These are phyloP conservation scores for Drosophila kanekoi DNA, from an alignment of 2,888 invertebrate species.

Conservation along the genomic window DNA sequence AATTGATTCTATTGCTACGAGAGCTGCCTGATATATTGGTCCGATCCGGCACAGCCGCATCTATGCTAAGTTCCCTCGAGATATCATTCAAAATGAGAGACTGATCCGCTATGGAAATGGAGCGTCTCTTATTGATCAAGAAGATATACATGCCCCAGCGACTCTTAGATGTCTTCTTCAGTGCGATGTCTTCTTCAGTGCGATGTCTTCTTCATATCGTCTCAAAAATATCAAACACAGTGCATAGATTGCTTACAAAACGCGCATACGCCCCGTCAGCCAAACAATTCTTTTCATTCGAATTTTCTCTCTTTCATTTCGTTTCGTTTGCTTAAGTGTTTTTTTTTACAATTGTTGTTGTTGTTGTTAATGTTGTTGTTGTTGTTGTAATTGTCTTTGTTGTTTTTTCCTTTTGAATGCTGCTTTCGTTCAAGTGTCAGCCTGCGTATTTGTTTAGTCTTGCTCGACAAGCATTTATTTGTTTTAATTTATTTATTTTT, in stretches of 20 bases:
- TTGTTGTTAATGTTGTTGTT: conserved; percentile 6
- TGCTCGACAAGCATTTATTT: conserved; percentile 44
- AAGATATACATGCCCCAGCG: neutral
- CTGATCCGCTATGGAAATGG: too few species aligned
- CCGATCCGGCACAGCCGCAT: too few species aligned
- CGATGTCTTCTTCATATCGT: neutral
- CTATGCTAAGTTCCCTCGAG: too few species aligned
- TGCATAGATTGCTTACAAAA: conserved; percentile 16
- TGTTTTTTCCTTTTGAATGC: conserved; percentile 36
- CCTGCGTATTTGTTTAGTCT: conserved; percentile 55
- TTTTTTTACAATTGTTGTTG: conserved; percentile 20
- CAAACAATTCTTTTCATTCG: conserved; percentile 41
- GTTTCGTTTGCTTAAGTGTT: conserved; percentile 73
- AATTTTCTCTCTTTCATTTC: conserved; percentile 37
- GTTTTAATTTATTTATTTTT: conserved; percentile 14
- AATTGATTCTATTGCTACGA: too few species aligned
- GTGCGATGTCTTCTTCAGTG: neutral
- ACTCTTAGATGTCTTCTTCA: too few species aligned
- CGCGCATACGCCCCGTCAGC: conserved; percentile 61
- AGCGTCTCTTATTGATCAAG: neutral
- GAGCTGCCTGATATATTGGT: too few species aligned
- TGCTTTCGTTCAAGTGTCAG: conserved; percentile 47
- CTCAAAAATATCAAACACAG: neutral
- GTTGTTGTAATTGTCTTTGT: too few species aligned
- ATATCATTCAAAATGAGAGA: too few species aligned